Evolutionary conservation across 1,140 invertebrate species (phyloP).

Genomic region (Trypoxylus dichotomus): DNA sequence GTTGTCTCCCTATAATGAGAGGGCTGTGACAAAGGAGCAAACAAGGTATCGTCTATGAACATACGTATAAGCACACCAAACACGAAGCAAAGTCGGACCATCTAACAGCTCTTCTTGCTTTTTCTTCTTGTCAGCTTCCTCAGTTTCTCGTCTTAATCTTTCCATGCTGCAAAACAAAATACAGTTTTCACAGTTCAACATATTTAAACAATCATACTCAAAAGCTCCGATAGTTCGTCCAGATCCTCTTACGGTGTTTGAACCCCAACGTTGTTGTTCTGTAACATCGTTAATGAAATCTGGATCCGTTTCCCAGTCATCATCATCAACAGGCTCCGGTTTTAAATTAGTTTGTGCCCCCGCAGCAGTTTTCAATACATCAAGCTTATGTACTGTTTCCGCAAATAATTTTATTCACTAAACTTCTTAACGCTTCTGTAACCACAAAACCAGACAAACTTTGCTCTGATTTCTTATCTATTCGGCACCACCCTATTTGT

Average conservation of each 20-base stretch:
- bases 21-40: no score
- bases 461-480: conserved; percentile 12
- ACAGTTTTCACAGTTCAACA: background rate
- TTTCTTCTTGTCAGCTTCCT: conserved; percentile 68
- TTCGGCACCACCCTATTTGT: conserved; percentile 5
- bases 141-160: conserved; percentile 76
- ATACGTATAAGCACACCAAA: no score
- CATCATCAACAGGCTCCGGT: conserved; percentile 61
- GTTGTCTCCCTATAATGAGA: no score
- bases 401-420: no score
- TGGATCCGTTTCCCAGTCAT: conserved; percentile 93
- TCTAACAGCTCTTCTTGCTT: conserved; percentile 78
- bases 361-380: conserved; percentile 63
- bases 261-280: conserved; percentile 90
- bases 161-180: conserved; percentile 62
- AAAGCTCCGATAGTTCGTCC: conserved; percentile 70
- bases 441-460: background rate
- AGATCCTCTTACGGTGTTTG: conserved; percentile 79
- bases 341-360: conserved; percentile 53
- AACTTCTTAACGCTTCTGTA: background rate
- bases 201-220: conserved; percentile 57
- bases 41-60: no score
- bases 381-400: background rate
- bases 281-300: conserved; percentile 91
- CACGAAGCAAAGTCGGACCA: no score